Percentiles rank a stretch among this genome's conserved stretches.
Conservation (phyloP, 1,140 invertebrate genomes). For the Drosophila setifemur region DNA sequence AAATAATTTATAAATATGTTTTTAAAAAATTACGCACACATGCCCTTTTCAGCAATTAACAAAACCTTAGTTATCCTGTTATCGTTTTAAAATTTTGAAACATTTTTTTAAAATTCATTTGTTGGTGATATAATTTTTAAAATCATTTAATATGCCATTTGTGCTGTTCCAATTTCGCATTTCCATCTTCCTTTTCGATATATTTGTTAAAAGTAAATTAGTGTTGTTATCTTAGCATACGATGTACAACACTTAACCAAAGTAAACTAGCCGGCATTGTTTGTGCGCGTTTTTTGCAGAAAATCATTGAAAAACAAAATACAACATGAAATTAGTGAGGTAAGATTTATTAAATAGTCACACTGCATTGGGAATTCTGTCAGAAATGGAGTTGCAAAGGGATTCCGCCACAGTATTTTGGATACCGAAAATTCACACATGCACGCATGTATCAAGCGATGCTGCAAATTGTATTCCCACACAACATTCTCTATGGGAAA, state of each 20-base stretch:
- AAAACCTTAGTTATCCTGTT: too few species aligned
- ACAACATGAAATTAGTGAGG: conserved; percentile 51
- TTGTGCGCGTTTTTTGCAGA: conserved; percentile 30
- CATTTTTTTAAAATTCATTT: not conserved
- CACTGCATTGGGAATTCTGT: not conserved
- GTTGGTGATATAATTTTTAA: too few species aligned
- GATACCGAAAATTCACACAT: conserved; percentile 22
- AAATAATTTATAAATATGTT: not conserved
- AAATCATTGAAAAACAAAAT: conserved; percentile 10
- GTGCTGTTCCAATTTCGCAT: too few species aligned
- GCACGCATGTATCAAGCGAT: not conserved
- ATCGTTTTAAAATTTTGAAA: not conserved
- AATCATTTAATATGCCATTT: not conserved
- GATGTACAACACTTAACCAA: conserved; percentile 6
- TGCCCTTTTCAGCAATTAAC: too few species aligned
- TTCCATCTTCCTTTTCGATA: not conserved
- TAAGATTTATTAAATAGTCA: not conserved
- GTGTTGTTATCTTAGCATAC: conserved; percentile 14
- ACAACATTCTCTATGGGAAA: not conserved
- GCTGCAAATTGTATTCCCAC: not conserved
- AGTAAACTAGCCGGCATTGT: conserved; percentile 32
- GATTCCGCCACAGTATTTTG: too few species aligned
- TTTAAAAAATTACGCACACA: not conserved
- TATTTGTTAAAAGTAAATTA: not conserved
- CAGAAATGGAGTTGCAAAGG: too few species aligned